Evolutionary conservation across 2,888 invertebrate species (phyloP), one percentile per base, ranked within the genome.

Genomic region (Acleris emargana): DNA sequence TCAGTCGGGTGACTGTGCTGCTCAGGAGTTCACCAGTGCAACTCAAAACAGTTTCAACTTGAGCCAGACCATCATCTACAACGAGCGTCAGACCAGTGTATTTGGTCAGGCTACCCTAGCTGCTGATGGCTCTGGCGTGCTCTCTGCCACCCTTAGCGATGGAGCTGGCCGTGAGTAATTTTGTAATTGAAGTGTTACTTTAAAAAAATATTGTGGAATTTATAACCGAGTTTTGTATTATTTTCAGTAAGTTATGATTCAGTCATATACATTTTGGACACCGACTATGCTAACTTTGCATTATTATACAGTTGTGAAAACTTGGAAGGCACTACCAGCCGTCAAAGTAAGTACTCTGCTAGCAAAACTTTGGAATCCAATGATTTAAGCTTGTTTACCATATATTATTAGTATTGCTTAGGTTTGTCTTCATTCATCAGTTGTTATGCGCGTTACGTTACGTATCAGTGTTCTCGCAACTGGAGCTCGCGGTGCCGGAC

Each of bases 231-330:
- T 13, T 32, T 32, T 59, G 6, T 25, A 25, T 64, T 9, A 54
- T 43, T 80, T 80, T 18, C 80, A 90, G 88, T 73, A 28, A 72
- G 74, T 18, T 77, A 82, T 59, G 68, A 75, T 25, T 91, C 93
- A 1, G 93, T 94, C 0, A 93, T 95, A 71, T 95, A 94, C 92
- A 83, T 96, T 51, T 76, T 96, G 68, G 94, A 90, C 51, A 95
- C 95, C 0, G 95, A 95, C 76, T 95, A 95, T 80, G 81, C 78
- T 0, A 91, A 91, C 53, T 95, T 93, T 73, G 93, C 95, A 0
- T 90, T 96, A 0, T 86, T 94, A 3, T 95, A 94, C 89, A 93
- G 94, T 58, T 96, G 96, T 77, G 84, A 84, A 11, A 64, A 64
- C 18, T 0, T 64, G 3, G 16, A 11, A 20, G 53, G 25, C 47